Conservation (phyloP, 2,888 invertebrate genomes). For the Geotrupes spiniger region DNA sequence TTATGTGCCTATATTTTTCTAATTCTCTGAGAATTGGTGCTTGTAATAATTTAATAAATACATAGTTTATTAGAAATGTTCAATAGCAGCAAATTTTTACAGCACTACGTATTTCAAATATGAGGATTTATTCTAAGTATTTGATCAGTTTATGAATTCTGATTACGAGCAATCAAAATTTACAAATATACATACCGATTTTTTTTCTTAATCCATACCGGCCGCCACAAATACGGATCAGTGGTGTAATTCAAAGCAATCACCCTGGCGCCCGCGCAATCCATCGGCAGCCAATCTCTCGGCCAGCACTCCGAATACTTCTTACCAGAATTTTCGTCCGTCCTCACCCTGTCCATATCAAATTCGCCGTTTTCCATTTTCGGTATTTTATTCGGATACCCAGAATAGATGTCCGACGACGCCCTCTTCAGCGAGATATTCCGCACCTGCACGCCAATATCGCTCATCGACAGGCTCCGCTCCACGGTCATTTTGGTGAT, state of each 20-base stretch:
- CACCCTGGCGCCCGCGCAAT: slow-evolving; percentile 73
- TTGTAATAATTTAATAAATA: no score
- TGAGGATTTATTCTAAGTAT: no score
- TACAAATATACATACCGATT: slow-evolving; percentile 52
- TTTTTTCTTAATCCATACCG: slow-evolving; percentile 67
- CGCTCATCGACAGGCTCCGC: slow-evolving; percentile 35
- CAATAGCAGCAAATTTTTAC: no score
- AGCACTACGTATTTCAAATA: no score
- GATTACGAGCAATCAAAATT: no score
- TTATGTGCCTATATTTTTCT: no score
- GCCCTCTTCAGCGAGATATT: slow-evolving; percentile 35
- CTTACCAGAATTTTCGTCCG: no score
- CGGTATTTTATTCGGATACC: slow-evolving; percentile 36
- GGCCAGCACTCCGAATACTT: slow-evolving; percentile 75
- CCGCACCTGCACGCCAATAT: slow-evolving; percentile 26
- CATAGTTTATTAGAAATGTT: no score
- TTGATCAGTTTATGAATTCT: no score
- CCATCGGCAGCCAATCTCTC: slow-evolving; percentile 77
- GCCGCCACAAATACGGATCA: slow-evolving; percentile 73
- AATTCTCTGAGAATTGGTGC: no score
- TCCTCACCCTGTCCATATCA: slow-evolving; percentile 23
- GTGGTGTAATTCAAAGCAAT: slow-evolving; percentile 82
- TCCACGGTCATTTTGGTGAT: slow-evolving; percentile 37
- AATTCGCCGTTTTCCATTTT: slow-evolving; percentile 29
- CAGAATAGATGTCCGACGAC: slow-evolving; percentile 34